Conservation (phyloP, 1,140 invertebrate genomes). For the Drosophila subobscura region DNA sequence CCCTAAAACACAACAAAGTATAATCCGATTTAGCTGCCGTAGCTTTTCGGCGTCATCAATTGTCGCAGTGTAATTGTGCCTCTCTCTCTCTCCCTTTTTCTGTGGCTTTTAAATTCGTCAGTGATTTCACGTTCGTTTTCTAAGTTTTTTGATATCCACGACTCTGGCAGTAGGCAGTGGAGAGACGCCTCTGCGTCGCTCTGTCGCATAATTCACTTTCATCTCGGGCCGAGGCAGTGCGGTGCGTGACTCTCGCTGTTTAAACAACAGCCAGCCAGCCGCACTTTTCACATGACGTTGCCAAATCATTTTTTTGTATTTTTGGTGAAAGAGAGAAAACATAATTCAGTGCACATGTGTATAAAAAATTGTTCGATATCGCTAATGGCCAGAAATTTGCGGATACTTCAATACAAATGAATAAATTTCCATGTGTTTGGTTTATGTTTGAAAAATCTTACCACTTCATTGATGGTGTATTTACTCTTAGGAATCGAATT, state of each 20-base stretch:
- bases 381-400: too few species aligned
- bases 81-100: conserved; percentile 16
- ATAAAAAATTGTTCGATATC: too few species aligned
- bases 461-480: too few species aligned
- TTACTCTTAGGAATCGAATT: too few species aligned
- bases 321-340: conserved; percentile 6
- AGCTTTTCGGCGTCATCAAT: conserved; percentile 40
- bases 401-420: too few species aligned
- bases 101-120: conserved; percentile 4
- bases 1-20: conserved; percentile 29
- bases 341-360: too few species aligned
- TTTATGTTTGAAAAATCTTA: too few species aligned
- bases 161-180: not conserved
- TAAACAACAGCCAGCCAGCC: conserved; percentile 21
- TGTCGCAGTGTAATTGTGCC: conserved; percentile 35
- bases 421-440: too few species aligned
- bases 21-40: conserved; percentile 14
- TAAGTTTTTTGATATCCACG: conserved; percentile 63
- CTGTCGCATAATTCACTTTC: conserved; percentile 56
- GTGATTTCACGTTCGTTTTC: conserved; percentile 67
- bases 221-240: conserved; percentile 38
- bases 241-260: conserved; percentile 59
- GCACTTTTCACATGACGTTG: conserved; percentile 34
- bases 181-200: conserved; percentile 24
- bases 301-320: conserved; percentile 14